phyloP scores from a whole-genome alignment of 2,113 vertebrate genomes.

The Agapornis roseicollis region DNA sequence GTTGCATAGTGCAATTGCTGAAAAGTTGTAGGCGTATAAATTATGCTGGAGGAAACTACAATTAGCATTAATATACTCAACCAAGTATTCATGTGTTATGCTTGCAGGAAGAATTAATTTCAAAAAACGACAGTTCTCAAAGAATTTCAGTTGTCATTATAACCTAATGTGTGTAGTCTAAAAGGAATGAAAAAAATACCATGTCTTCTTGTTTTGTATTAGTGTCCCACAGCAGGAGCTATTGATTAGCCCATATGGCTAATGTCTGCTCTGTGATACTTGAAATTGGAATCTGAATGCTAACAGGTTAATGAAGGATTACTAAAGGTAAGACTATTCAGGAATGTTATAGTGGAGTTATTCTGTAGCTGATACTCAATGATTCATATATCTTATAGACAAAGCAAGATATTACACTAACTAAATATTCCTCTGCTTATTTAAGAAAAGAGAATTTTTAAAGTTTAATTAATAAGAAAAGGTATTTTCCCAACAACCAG shows the following conservation, averaged over 20 bases:
- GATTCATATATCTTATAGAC: background rate
- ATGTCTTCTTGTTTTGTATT: background rate
- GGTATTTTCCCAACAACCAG: background rate
- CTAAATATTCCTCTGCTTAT: background rate
- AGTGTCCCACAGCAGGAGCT: background rate
- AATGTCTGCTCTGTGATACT: background rate
- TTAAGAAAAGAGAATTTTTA: background rate
- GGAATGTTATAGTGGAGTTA: background rate
- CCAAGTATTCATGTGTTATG: background rate
- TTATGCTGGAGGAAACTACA: background rate
- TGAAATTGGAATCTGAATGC: background rate
- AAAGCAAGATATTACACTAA: background rate
- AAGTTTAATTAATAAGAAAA: slow-evolving; percentile 7
- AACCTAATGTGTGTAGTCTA: background rate
- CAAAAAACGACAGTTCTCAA: background rate
- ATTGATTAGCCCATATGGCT: background rate
- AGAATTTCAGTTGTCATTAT: background rate
- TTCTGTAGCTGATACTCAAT: background rate
- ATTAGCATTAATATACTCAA: background rate
- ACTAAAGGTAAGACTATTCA: background rate
- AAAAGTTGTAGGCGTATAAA: background rate
- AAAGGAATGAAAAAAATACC: background rate
- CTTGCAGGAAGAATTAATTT: background rate
- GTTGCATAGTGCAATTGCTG: background rate
- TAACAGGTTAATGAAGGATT: slow-evolving; percentile 16